Base-by-base conservation (phyloP, 1,140 invertebrate species). In the Drosophila aff. region DNA sequence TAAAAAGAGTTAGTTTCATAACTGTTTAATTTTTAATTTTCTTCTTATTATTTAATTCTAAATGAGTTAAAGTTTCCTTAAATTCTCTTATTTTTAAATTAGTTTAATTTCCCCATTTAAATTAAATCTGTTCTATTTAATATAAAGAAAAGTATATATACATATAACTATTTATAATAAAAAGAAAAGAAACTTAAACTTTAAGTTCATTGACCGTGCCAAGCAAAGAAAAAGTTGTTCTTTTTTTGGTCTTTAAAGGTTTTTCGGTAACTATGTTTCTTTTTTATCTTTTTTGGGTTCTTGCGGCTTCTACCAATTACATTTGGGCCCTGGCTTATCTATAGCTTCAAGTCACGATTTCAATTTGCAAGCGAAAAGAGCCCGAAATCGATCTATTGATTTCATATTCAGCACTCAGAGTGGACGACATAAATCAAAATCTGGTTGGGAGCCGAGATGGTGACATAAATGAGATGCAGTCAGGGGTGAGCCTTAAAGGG, bases 391-490 rank as follows among this genome's bases (percentile, higher is more conserved):
- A 89, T 81, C 85, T 89, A 90, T 90, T 85, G 85, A 90, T 90
- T 90, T 82, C 85, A 90, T 90, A 90, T 90, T 90, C 85, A 90
- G 85, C 85, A 76, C 85, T 90, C 86, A 79, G 63, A 85, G 81
- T 85, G 81, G 84, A 90, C 85, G 79, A 85, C 85, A 90, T 90
- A 90, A 90, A 90, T 90, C 85, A 90, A 90, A 90, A 90, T 79
- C 67, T 72, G 60, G 40, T 53, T 69, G 59, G 65, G 59, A 65
- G 63, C 73, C 67, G 66, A 75, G 8, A 47, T 75, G 69, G 68
- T 79, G 83, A 81, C 84, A 87, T 65, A 87, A 87, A 78, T 78
- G 81, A 87, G 58, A 64, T 66, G 50, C 53, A 28, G 23, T 7
- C 23, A 44, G 65, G 23, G 44, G 38, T 21, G 28, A 13, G 4